phyloP scores from a whole-genome alignment of 2,113 vertebrate species.

The Octodon degus region DNA sequence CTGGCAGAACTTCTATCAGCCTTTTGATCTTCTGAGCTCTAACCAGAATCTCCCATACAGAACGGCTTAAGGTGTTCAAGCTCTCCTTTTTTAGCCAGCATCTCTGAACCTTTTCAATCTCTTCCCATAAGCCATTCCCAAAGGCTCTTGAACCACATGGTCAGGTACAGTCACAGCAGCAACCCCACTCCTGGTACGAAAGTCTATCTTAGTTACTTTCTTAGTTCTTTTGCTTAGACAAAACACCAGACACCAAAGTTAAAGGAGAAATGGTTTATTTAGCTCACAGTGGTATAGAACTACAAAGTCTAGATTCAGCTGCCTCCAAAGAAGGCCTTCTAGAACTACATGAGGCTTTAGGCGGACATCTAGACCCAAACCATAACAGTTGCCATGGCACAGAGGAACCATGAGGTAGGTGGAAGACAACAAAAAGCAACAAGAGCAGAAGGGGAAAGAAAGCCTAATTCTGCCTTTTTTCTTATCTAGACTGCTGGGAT shows the following conservation, averaged over 20 bases:
- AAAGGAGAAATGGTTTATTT: not conserved
- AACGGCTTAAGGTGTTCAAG: not conserved
- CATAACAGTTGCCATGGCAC: not conserved
- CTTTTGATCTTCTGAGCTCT: not conserved
- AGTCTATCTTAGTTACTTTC: not conserved
- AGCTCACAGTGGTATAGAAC: not conserved
- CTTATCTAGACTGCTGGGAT: not conserved
- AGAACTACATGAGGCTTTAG: no score
- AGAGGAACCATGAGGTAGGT: not conserved
- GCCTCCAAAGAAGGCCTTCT: no score
- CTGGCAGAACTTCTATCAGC: not conserved
- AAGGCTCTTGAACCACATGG: not conserved
- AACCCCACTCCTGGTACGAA: not conserved
- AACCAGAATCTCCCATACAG: not conserved
- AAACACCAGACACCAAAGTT: not conserved
- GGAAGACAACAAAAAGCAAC: not conserved
- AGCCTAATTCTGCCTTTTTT: not conserved
- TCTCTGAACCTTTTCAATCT: not conserved
- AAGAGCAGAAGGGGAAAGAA: not conserved
- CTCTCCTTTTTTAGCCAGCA: not conserved
- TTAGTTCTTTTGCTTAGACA: not conserved
- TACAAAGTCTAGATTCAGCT: no score
- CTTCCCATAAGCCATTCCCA: not conserved
- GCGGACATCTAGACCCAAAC: no score
- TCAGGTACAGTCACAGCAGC: not conserved